These are phyloP conservation scores for Chrysolophus pictus DNA, from an alignment of 2,797 vertebrate genomes.

Conservation along the genomic window DNA sequence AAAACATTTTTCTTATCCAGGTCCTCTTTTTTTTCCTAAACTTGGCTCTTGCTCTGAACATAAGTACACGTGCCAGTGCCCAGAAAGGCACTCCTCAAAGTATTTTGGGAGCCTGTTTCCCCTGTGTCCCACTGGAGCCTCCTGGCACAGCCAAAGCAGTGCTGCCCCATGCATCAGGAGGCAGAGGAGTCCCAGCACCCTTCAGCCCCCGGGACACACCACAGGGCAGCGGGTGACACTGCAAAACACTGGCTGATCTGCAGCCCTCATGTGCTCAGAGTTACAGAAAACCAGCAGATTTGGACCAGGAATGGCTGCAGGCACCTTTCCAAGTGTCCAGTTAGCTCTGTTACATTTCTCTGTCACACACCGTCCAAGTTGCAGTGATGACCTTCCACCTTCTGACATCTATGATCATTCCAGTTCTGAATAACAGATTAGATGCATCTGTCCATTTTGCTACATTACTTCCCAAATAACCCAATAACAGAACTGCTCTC, in stretches of 20 bases:
- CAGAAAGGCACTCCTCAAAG: not conserved
- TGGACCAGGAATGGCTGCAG: not conserved
- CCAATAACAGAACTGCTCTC: conserved; percentile 37
- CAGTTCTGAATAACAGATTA: conserved; percentile 24
- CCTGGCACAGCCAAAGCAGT: not conserved
- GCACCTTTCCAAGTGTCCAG: not conserved
- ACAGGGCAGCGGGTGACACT: not conserved
- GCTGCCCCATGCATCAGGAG: not conserved
- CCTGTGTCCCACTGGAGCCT: no score
- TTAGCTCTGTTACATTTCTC: not conserved
- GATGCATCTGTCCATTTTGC: conserved; percentile 35
- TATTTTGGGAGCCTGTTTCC: not conserved
- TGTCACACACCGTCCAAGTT: not conserved
- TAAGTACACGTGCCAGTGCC: not conserved
- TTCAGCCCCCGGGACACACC: not conserved
- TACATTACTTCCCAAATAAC: conserved; percentile 35
- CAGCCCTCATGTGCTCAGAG: rapidly evolving
- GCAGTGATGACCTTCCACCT: not conserved
- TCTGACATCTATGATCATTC: not conserved
- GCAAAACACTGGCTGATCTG: rapidly evolving
- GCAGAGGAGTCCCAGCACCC: not conserved
- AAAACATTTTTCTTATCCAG: not conserved
- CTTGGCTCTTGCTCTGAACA: not conserved
- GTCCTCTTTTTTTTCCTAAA: not conserved
- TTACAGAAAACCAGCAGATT: not conserved